phyloP scores from a whole-genome alignment of 2,113 vertebrate species.

The Mirounga angustirostris region DNA sequence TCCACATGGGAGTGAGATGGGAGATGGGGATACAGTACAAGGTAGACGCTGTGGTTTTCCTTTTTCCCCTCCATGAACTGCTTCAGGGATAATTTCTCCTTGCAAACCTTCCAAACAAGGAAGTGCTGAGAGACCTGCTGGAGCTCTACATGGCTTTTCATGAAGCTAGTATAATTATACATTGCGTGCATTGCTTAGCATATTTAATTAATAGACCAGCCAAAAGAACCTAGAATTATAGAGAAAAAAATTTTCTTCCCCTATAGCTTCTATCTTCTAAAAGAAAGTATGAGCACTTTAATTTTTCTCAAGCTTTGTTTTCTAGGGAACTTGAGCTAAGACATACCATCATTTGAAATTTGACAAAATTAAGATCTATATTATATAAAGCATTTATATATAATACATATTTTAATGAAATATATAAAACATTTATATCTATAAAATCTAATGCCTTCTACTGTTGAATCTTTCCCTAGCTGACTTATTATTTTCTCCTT shows the following conservation, averaged over 20 bases:
- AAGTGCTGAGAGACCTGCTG: neutral
- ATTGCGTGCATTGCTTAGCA: neutral
- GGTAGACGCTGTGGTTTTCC: neutral
- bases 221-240: neutral
- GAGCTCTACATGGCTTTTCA: neutral
- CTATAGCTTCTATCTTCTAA: neutral
- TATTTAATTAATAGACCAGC: neutral
- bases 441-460: neutral
- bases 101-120: neutral
- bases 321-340: neutral
- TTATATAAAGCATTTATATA: neutral
- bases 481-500: neutral
- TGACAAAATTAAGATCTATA: slow-evolving; percentile 1
- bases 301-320: slow-evolving; percentile 21
- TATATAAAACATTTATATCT: neutral
- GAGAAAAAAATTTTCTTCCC: neutral
- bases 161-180: neutral
- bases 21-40: neutral
- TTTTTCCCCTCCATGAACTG: neutral
- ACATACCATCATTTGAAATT: neutral
- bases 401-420: neutral
- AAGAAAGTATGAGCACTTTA: slow-evolving; percentile 20
- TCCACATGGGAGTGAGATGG: neutral
- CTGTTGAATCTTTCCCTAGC: neutral
- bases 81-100: neutral